Evolutionary conservation across 1,140 invertebrate species (phyloP).

Genomic region (Sipha flava): DNA sequence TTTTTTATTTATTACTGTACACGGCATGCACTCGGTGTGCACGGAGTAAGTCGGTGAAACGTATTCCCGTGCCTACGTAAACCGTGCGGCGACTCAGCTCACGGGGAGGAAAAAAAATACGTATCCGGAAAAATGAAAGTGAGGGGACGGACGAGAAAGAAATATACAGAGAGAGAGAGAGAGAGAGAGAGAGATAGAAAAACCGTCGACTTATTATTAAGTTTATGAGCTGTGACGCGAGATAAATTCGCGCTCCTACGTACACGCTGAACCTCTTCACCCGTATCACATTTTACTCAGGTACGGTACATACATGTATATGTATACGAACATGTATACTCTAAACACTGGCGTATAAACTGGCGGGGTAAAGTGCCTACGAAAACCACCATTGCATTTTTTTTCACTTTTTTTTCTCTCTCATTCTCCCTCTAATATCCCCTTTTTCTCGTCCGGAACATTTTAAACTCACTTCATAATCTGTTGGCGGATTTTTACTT

Average conservation of each 20-base stretch:
- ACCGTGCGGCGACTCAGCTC: too few relatives aligned
- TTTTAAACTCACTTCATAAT: background rate
- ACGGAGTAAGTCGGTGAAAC: too few relatives aligned
- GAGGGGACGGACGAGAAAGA: too few relatives aligned
- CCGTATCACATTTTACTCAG: background rate
- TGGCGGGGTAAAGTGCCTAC: background rate
- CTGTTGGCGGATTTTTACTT: background rate
- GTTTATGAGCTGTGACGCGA: background rate
- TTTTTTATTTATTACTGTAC: too few relatives aligned
- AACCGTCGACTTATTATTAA: background rate
- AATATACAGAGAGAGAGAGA: too few relatives aligned
- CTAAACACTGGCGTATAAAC: too few relatives aligned
- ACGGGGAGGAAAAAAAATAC: too few relatives aligned
- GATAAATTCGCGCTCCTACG: background rate
- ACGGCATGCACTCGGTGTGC: too few relatives aligned
- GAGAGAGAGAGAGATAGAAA: background rate
- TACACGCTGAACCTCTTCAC: background rate
- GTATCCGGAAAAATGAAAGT: too few relatives aligned
- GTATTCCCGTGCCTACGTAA: too few relatives aligned
- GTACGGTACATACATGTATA: background rate
- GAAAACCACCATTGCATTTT: background rate
- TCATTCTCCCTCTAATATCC: background rate
- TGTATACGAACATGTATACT: too few relatives aligned
- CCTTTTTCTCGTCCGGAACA: background rate
- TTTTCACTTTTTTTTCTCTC: background rate